Evolutionary conservation across 1,140 invertebrate species (phyloP).

Genomic region (Drosophila aff.): DNA sequence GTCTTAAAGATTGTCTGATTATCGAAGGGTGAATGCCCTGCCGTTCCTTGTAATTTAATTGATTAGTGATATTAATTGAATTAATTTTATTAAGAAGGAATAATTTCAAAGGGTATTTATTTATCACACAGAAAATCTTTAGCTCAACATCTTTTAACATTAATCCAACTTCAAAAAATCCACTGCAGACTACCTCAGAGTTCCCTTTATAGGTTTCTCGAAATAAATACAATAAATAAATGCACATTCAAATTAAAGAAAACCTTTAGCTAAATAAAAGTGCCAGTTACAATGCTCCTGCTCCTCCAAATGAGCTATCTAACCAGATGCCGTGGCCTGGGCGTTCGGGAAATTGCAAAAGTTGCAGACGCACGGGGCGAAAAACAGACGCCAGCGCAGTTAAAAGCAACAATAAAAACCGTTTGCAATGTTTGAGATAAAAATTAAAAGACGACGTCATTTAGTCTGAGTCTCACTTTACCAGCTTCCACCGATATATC

Average conservation of each 20-base stretch:
- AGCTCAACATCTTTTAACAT: not conserved
- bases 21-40: not conserved
- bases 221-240: slow-evolving; percentile 58
- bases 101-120: not conserved
- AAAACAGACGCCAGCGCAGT: slow-evolving; percentile 74
- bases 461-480: slow-evolving; percentile 41
- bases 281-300: slow-evolving; percentile 12
- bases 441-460: slow-evolving; percentile 84
- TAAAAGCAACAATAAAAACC: slow-evolving; percentile 82
- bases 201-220: not conserved
- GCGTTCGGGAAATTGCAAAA: slow-evolving; percentile 72
- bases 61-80: slow-evolving; percentile 1
- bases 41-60: not conserved
- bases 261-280: slow-evolving; percentile 38
- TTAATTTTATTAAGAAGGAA: not conserved
- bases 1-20: slow-evolving; percentile 21
- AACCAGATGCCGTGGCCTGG: slow-evolving; percentile 68
- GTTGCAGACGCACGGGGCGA: slow-evolving; percentile 42
- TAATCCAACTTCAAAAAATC: too few species aligned
- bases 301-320: slow-evolving; percentile 42
- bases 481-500: slow-evolving; percentile 7
- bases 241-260: slow-evolving; percentile 77
- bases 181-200: not conserved
- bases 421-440: slow-evolving; percentile 83
- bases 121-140: not conserved